A percentile compares a stretch with the other conserved stretches of the same genome.
These are phyloP conservation scores for Grantiella picta DNA, from an alignment of 2,113 vertebrate genomes.

Conservation along the genomic window DNA sequence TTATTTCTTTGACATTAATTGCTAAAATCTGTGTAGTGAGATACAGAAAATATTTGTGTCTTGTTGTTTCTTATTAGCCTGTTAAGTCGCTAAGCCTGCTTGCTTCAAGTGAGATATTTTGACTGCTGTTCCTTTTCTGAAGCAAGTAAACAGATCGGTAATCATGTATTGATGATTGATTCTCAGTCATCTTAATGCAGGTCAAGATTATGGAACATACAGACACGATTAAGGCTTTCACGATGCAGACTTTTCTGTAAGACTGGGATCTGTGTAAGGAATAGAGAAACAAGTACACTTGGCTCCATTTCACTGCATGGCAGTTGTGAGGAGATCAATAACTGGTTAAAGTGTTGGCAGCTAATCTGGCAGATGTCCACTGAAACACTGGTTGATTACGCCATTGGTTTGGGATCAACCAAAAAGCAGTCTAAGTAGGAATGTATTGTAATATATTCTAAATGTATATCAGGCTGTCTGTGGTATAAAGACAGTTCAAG, in stretches of 20 bases:
- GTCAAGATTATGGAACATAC: neutral
- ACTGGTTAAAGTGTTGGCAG: neutral
- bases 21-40: conserved; percentile 24
- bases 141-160: neutral
- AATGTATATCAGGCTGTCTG: neutral
- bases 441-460: neutral
- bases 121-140: conserved; percentile 4
- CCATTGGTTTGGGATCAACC: neutral
- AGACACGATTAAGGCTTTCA: neutral
- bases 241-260: neutral
- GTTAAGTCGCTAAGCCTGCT: neutral
- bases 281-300: neutral
- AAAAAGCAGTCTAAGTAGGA: neutral
- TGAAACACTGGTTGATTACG: neutral
- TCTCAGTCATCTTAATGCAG: neutral
- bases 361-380: neutral
- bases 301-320: neutral
- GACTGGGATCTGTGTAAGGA: neutral
- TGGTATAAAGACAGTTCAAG: neutral
- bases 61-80: neutral
- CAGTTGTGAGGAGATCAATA: neutral
- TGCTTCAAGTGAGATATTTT: conserved; percentile 2
- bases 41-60: conserved; percentile 20
- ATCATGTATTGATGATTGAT: neutral
- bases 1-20: conserved; percentile 53